Conservation (phyloP, 92 coral and sea anemone species). For the Isaurus tuberculatus region DNA sequence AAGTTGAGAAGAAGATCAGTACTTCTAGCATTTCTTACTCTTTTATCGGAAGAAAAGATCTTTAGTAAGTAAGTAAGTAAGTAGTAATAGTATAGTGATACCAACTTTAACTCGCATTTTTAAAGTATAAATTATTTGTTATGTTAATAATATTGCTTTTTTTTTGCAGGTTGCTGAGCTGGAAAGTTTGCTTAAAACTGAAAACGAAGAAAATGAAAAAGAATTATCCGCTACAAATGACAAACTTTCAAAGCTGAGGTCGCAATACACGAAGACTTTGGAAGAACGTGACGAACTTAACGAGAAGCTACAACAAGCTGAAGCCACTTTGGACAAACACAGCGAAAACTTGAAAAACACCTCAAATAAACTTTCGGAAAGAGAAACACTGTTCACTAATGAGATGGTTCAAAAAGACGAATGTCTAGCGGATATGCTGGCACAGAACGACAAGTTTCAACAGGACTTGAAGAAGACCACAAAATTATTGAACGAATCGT, state of each 20-base stretch:
- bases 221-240: constrained; percentile 69
- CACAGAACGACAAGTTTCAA: constrained; percentile 50
- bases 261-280: constrained; percentile 43
- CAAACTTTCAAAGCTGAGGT: constrained; percentile 62
- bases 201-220: constrained; percentile 77
- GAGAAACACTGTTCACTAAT: constrained; percentile 47
- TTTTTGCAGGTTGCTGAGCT: constrained; percentile 57
- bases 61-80: too few relatives aligned
- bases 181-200: constrained; percentile 63
- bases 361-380: constrained; percentile 57
- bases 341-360: constrained; percentile 66
- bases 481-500: constrained; percentile 61
- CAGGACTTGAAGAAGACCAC: constrained; percentile 68
- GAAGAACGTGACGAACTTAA: constrained; percentile 63
- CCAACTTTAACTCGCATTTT: too few relatives aligned
- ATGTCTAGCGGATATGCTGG: constrained; percentile 51
- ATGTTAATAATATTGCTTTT: too few relatives aligned
- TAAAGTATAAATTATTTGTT: too few relatives aligned
- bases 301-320: constrained; percentile 62
- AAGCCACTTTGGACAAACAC: constrained; percentile 54
- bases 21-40: too few relatives aligned
- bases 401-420: constrained; percentile 63
- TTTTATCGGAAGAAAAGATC: too few relatives aligned
- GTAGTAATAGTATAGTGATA: too few relatives aligned
- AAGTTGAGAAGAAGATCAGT: too few relatives aligned